Evolutionary conservation across 2,113 vertebrate species (phyloP).

Genomic region (Leptobrachium ailaonicum): DNA sequence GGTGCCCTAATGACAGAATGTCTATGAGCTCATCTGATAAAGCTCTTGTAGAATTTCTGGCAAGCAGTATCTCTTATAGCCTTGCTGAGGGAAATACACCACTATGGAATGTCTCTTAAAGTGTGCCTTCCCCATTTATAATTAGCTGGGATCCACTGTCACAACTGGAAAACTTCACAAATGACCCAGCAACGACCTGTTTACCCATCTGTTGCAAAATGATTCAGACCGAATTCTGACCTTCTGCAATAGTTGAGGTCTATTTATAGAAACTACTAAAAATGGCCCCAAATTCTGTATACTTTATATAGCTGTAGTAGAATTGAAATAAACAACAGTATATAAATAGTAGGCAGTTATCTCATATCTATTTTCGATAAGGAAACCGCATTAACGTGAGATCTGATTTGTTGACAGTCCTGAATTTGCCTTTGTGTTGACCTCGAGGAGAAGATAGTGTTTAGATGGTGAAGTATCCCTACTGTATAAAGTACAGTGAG

Average conservation of each 20-base stretch:
- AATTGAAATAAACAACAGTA: conserved; percentile 40
- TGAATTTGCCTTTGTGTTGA: conserved; percentile 28
- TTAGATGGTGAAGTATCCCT: too few relatives aligned
- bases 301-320: conserved; percentile 42
- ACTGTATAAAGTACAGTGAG: neutral
- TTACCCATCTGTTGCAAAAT: conserved; percentile 31
- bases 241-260: conserved; percentile 30
- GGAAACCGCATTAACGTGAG: neutral
- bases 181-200: conserved; percentile 32
- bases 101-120: conserved; percentile 37
- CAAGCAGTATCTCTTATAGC: conserved; percentile 6
- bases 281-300: conserved; percentile 22
- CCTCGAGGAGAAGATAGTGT: neutral
- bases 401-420: conserved; percentile 13
- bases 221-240: conserved; percentile 30
- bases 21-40: conserved; percentile 37
- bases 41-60: conserved; percentile 40
- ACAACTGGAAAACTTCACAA: conserved; percentile 29
- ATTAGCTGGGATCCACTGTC: conserved; percentile 34
- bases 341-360: conserved; percentile 34
- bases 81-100: conserved; percentile 23
- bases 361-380: conserved; percentile 34
- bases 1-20: conserved; percentile 29
- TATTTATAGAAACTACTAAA: conserved; percentile 28
- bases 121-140: conserved; percentile 35